Evolutionary conservation across 2,113 vertebrate genomes (phyloP).

Genomic region (Rhinichthys klamathensis): DNA sequence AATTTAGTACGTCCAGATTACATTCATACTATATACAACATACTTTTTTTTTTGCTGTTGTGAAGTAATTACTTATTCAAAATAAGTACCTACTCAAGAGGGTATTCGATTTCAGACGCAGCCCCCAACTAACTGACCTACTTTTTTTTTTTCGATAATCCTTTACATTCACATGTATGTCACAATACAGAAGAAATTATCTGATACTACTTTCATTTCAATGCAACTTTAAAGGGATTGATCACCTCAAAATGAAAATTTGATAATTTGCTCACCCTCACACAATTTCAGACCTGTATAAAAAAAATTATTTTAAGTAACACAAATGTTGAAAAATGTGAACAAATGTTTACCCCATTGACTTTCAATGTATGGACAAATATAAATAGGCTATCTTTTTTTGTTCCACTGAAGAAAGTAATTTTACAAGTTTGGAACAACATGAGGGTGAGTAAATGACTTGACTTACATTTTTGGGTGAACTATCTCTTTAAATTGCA

Average conservation of each 20-base stretch:
- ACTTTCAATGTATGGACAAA: background rate
- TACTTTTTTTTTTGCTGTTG: too few relatives aligned
- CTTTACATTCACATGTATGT: background rate
- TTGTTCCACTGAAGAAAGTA: background rate
- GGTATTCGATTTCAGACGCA: too few relatives aligned
- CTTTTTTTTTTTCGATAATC: background rate
- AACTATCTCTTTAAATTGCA: background rate
- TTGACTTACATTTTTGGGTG: background rate
- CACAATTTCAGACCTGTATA: background rate
- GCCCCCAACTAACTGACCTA: background rate
- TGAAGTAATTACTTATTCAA: too few relatives aligned
- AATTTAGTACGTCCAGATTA: too few relatives aligned
- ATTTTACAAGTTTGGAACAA: background rate
- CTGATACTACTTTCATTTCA: background rate
- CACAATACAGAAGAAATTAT: background rate
- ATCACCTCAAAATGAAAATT: background rate
- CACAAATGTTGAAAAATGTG: background rate
- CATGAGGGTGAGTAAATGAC: background rate
- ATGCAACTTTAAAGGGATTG: background rate
- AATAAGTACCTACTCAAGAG: too few relatives aligned
- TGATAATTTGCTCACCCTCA: background rate
- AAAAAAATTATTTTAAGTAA: fast-evolving
- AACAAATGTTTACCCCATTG: background rate
- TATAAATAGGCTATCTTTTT: background rate
- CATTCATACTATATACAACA: too few relatives aligned